Evolutionary conservation across 2,113 vertebrate species (phyloP).

Genomic region (Corapipo altera): DNA sequence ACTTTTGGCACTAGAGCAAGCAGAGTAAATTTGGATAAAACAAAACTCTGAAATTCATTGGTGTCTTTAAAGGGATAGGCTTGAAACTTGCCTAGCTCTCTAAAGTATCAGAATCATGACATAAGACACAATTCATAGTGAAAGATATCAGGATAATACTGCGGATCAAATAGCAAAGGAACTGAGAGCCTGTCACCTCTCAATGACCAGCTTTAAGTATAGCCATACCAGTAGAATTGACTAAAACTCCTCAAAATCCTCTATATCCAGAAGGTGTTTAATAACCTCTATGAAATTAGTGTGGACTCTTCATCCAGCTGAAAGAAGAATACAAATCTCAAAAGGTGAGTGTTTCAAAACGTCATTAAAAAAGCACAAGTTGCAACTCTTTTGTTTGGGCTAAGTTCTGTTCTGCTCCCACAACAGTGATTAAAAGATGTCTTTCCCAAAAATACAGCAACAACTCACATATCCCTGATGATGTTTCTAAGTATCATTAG

Average conservation of each 20-base stretch:
- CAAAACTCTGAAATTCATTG: neutral
- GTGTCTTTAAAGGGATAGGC: neutral
- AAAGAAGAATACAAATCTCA: neutral
- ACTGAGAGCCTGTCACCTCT: neutral
- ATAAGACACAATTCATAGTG: accelerated
- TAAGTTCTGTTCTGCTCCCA: neutral
- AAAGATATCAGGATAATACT: neutral
- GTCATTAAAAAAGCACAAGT: neutral
- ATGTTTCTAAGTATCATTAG: neutral
- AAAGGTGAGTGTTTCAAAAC: neutral
- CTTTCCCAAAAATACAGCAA: neutral
- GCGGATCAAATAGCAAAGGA: neutral
- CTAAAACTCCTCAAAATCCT: neutral
- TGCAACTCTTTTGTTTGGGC: neutral
- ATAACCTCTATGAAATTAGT: neutral
- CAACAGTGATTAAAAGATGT: neutral
- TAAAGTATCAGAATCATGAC: neutral
- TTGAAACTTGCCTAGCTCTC: neutral
- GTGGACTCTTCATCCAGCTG: neutral
- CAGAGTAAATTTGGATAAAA: neutral
- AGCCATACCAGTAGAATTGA: neutral
- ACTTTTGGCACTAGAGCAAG: neutral
- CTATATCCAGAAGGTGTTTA: neutral
- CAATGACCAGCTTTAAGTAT: neutral
- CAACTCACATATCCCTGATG: neutral